Conservation (phyloP, 2,113 vertebrate species). For the Ursus arctos region DNA sequence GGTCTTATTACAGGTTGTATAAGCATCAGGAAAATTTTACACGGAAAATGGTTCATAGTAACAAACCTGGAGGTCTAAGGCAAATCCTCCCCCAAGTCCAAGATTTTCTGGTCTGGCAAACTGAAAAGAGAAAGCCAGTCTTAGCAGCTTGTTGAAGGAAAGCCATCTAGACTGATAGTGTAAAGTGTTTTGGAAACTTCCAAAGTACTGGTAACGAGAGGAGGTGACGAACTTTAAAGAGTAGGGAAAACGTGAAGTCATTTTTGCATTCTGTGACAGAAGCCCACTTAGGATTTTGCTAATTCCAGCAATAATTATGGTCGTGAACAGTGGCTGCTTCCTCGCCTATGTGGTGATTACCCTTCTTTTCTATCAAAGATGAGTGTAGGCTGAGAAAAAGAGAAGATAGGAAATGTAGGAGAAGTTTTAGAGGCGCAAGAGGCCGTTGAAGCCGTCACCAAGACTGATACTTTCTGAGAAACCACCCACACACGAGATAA, state of each 20-base stretch:
- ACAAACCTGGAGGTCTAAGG: slow-evolving; percentile 28
- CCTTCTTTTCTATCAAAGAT: slow-evolving; percentile 6
- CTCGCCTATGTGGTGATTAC: not conserved
- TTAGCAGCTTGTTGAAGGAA: slow-evolving; percentile 47
- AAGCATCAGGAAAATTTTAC: slow-evolving; percentile 61
- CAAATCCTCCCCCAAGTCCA: not conserved
- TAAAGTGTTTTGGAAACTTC: not conserved
- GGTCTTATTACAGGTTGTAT: slow-evolving; percentile 66
- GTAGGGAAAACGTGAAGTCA: not conserved
- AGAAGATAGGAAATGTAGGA: not conserved
- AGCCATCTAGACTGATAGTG: not conserved
- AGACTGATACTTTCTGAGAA: slow-evolving; percentile 41
- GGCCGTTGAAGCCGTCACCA: not conserved
- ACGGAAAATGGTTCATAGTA: slow-evolving; percentile 7
- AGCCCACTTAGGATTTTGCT: not conserved
- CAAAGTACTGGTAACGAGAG: not conserved
- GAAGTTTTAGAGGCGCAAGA: not conserved
- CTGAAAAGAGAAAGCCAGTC: not conserved
- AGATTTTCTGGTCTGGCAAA: not conserved
- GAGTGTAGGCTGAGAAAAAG: not conserved
- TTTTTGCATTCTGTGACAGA: not conserved
- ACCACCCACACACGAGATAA: not conserved
- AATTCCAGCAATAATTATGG: not conserved
- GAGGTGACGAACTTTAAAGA: not conserved
- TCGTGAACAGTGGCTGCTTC: not conserved